Evolutionary conservation across 2,113 vertebrate genomes (phyloP).

Genomic region (Rhinolophus ferrumequinum): DNA sequence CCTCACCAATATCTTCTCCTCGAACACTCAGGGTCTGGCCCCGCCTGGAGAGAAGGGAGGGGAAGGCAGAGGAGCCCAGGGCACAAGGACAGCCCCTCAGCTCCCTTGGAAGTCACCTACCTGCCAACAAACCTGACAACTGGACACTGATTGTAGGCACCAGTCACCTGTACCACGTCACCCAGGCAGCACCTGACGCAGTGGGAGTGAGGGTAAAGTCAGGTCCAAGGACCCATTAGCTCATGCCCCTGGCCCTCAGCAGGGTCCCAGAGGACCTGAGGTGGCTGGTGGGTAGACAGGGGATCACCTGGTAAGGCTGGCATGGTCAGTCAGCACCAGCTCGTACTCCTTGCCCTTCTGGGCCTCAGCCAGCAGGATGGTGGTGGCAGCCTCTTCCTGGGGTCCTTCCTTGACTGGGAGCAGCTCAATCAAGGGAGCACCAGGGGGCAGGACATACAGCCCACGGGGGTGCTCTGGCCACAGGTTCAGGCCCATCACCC

Average conservation of each 20-base stretch:
- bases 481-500: conserved; percentile 92
- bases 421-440: conserved; percentile 94
- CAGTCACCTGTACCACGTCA: conserved; percentile 90
- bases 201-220: background rate
- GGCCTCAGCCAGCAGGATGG: conserved; percentile 90
- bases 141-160: conserved; percentile 92
- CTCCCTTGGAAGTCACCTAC: conserved; percentile 78
- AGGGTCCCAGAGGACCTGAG: background rate
- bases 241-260: background rate
- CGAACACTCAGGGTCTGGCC: conserved; percentile 91
- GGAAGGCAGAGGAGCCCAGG: background rate
- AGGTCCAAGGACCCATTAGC: background rate
- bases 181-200: conserved; percentile 88
- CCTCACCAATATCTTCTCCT: conserved; percentile 91
- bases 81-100: background rate
- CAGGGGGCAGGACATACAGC: conserved; percentile 91
- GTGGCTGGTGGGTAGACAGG: background rate
- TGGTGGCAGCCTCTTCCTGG: conserved; percentile 78
- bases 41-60: conserved; percentile 75
- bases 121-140: conserved; percentile 90
- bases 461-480: conserved; percentile 87
- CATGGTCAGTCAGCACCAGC: conserved; percentile 89
- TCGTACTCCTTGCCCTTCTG: conserved; percentile 88
- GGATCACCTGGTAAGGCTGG: conserved; percentile 90
- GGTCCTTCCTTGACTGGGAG: conserved; percentile 83